A percentile compares a stretch with the other conserved stretches of the same genome.
Evolutionary conservation across 2,888 invertebrate genomes (phyloP).

Genomic region (Heterodera filipjevi): DNA sequence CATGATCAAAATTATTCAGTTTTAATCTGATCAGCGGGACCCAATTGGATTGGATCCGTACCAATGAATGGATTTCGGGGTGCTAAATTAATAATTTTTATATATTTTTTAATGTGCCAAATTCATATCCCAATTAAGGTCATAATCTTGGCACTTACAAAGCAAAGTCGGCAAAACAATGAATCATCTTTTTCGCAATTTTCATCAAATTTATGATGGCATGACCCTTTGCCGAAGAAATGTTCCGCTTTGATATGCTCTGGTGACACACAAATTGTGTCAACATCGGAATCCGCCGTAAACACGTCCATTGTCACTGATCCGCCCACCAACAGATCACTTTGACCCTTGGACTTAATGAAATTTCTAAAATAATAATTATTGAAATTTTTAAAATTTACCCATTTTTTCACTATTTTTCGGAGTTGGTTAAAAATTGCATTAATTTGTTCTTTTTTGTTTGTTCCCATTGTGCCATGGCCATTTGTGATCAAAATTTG

Average conservation of each 20-base stretch:
- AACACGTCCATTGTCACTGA: neutral
- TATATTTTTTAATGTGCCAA: no score
- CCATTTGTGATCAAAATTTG: neutral
- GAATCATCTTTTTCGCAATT: neutral
- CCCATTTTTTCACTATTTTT: neutral
- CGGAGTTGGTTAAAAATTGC: neutral
- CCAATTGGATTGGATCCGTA: neutral
- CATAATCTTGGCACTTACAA: neutral
- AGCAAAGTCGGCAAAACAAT: constrained; percentile 1
- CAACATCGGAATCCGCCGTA: neutral
- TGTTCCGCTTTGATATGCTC: neutral
- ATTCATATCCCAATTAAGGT: no score
- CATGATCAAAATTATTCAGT: neutral
- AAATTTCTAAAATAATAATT: neutral
- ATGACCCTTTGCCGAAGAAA: neutral
- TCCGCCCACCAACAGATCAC: neutral
- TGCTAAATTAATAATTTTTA: neutral
- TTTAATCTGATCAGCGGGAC: neutral
- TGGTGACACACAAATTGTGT: neutral
- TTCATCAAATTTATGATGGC: neutral
- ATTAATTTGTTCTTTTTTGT: neutral
- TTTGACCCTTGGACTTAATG: neutral
- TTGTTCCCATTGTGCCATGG: neutral
- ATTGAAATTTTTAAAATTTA: neutral
- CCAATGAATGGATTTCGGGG: neutral